Conservation (phyloP, 2,888 invertebrate species). For the Brenthis ino region DNA sequence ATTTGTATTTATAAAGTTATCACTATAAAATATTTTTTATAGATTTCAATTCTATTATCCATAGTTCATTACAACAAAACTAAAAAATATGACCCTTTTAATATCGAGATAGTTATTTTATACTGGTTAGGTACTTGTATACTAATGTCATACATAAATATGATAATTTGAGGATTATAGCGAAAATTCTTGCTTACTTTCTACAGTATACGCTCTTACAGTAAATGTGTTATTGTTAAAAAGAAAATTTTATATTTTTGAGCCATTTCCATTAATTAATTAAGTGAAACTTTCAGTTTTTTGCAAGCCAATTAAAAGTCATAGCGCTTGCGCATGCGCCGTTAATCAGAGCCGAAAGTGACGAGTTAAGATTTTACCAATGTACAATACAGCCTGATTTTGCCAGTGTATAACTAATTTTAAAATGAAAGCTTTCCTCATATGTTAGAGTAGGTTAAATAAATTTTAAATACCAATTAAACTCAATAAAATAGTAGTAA, state of each 20-base stretch:
- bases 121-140: background rate
- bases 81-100: too few relatives aligned
- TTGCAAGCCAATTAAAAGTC: constrained; percentile 71
- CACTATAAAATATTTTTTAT: too few relatives aligned
- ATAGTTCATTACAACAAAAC: too few relatives aligned
- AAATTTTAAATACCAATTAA: too few relatives aligned
- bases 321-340: constrained; percentile 48
- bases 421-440: background rate
- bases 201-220: constrained; percentile 20
- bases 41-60: too few relatives aligned
- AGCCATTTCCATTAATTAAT: constrained; percentile 66
- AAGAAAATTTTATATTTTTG: constrained; percentile 45
- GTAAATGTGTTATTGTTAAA: constrained; percentile 14
- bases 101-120: too few relatives aligned
- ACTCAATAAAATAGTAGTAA: too few relatives aligned
- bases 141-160: background rate
- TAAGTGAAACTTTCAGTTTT: constrained; percentile 69
- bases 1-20: background rate
- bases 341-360: constrained; percentile 69
- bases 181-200: constrained; percentile 26
- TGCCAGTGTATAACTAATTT: constrained; percentile 3
- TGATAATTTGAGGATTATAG: background rate
- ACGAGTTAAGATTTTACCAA: constrained; percentile 34
- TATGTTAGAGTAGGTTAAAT: too few relatives aligned
- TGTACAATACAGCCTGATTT: background rate